phyloP scores from a whole-genome alignment of 2,113 vertebrate species.

The Sinosuthora webbiana region DNA sequence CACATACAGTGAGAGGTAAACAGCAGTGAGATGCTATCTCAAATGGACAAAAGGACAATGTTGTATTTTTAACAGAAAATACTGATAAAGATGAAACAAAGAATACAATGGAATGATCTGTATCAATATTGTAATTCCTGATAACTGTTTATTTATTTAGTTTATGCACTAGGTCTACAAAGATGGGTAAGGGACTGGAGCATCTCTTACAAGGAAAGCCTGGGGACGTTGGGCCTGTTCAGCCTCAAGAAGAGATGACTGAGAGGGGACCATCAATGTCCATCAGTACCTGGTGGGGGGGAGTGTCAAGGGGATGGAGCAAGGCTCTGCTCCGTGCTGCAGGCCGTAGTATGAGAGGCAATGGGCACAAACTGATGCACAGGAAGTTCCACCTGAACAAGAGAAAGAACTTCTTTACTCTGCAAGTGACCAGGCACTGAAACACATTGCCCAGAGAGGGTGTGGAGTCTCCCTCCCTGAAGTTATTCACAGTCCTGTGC shows the following conservation, averaged over 20 bases:
- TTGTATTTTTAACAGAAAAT: neutral
- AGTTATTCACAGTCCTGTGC: neutral
- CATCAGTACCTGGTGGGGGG: neutral
- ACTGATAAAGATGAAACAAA: neutral
- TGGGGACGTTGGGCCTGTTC: neutral
- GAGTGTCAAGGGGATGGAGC: neutral
- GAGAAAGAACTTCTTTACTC: neutral
- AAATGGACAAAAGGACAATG: neutral
- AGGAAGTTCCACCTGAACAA: neutral
- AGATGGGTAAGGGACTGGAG: neutral
- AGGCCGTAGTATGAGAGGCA: neutral
- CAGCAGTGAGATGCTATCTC: neutral
- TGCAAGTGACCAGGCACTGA: neutral
- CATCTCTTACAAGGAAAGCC: neutral
- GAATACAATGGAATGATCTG: neutral
- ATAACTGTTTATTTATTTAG: neutral
- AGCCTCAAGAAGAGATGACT: neutral
- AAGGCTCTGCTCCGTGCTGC: neutral
- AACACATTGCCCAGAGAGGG: neutral
- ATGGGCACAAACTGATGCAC: neutral
- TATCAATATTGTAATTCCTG: neutral
- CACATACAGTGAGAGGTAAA: neutral
- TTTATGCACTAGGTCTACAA: neutral
- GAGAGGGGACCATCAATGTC: neutral
- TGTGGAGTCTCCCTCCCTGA: neutral